Conservation (phyloP, 2,888 invertebrate species). For the Ectemnius cavifrons region DNA sequence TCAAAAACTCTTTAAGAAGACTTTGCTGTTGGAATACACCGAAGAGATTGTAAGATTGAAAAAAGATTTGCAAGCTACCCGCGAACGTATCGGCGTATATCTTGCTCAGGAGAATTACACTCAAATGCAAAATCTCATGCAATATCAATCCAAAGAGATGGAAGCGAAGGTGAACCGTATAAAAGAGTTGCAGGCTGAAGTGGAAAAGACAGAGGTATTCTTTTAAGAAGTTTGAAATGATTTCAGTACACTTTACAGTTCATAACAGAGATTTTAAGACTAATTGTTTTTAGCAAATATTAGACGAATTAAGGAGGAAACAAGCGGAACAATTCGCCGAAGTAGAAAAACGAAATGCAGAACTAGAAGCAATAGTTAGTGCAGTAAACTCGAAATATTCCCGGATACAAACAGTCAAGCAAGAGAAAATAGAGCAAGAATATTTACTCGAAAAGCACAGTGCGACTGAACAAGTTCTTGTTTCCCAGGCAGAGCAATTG, state of each 20-base stretch:
- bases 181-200: slow-evolving; percentile 84
- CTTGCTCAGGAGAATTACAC: slow-evolving; percentile 92
- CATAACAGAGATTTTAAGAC: not conserved
- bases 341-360: slow-evolving; percentile 75
- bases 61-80: slow-evolving; percentile 90
- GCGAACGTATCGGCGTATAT: slow-evolving; percentile 94
- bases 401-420: slow-evolving; percentile 77
- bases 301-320: slow-evolving; percentile 66
- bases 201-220: slow-evolving; percentile 81
- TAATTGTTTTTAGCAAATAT: slow-evolving; percentile 65
- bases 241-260: not conserved
- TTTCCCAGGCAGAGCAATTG: slow-evolving; percentile 82
- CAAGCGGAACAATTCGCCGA: slow-evolving; percentile 62
- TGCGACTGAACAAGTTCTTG: slow-evolving; percentile 83
- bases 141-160: slow-evolving; percentile 84
- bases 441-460: slow-evolving; percentile 83
- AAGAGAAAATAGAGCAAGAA: slow-evolving; percentile 83
- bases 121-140: slow-evolving; percentile 83
- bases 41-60: slow-evolving; percentile 95
- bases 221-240: not conserved
- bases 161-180: slow-evolving; percentile 84
- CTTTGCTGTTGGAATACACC: slow-evolving; percentile 90
- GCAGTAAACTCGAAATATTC: slow-evolving; percentile 77
- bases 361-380: slow-evolving; percentile 77
- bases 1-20: slow-evolving; percentile 91